Evolutionary conservation across 2,113 vertebrate species (phyloP), one percentile per base, ranked within the genome.

Genomic region (Indicator maculatus): DNA sequence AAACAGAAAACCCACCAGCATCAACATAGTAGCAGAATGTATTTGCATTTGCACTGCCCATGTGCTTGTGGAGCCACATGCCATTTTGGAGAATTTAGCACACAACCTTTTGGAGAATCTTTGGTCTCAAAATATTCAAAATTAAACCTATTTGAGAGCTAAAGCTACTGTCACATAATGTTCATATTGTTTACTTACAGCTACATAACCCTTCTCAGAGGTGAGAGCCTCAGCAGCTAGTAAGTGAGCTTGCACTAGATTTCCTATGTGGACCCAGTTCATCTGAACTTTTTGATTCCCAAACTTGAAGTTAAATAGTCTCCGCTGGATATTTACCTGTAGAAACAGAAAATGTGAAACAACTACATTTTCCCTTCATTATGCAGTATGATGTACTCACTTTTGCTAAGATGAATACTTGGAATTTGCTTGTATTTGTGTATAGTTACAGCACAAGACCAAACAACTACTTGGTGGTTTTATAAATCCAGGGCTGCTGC

Each of bases 231-330:
- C 98, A 0, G 98, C 98, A 2, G 99, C 99, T 83, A 99, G 96
- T 44, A 97, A 66, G 58, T 99, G 99, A 9, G 98, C 99, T 97
- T 97, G 96, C 26, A 99, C 98, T 88, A 99, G 96, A 84, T 99
- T 99, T 72, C 94, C 95, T 20, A 99, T 96, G 2, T 99, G 99
- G 7, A 99, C 98, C 99, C 99, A 99, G 98, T 99, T 99, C 98
- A 99, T 99, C 93, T 83, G 96, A 17, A 98, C 97, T 64, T 86
- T 78, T 24, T 95, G 97, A 96, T 98, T 98, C 39, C 99, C 99
- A 80, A 99, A 99, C 27, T 97, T 97, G 96, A 99, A 99, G 77
- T 97, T 98, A 91, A 99, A 98, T 39, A 99, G 90, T 47, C 98
- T 96, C 38, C 97, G 97, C 90, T 98, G 97, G 93, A 99, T 98